Conservation (phyloP, 2,888 invertebrate genomes). For the Philereme vetulata region DNA sequence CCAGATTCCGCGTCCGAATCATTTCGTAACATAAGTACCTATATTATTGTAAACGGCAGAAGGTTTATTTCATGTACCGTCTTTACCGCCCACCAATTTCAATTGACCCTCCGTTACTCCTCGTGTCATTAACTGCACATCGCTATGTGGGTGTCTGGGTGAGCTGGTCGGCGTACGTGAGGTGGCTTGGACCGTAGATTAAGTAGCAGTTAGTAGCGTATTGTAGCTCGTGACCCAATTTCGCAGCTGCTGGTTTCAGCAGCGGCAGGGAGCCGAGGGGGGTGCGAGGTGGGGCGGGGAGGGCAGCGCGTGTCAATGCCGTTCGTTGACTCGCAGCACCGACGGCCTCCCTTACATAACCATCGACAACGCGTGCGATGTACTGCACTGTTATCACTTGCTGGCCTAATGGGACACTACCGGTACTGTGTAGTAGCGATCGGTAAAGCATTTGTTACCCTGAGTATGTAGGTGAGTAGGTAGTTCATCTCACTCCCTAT, state of each 20-base stretch:
- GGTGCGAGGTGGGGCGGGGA: slow-evolving; percentile 52
- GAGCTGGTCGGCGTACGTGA: slow-evolving; percentile 68
- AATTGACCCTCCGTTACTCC: slow-evolving; percentile 40
- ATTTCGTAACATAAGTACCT: slow-evolving; percentile 61
- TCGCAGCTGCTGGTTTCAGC: slow-evolving; percentile 83
- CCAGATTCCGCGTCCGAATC: slow-evolving; percentile 60
- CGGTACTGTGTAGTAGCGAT: slow-evolving; percentile 10
- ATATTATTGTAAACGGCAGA: slow-evolving; percentile 67
- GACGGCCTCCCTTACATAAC: slow-evolving; percentile 83
- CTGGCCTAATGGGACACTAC: slow-evolving; percentile 30
- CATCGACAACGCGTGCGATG: slow-evolving; percentile 79
- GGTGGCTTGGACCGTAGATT: slow-evolving; percentile 57
- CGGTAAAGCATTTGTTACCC: slow-evolving; percentile 1
- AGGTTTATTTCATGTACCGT: slow-evolving; percentile 71
- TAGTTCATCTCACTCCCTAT: not conserved
- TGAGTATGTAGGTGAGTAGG: slow-evolving; percentile 1
- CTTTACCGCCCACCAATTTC: slow-evolving; percentile 56
- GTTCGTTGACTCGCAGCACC: slow-evolving; percentile 82
- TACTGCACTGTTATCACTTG: slow-evolving; percentile 48
- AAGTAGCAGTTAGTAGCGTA: slow-evolving; percentile 22
- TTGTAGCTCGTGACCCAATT: slow-evolving; percentile 79
- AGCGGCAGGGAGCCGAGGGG: slow-evolving; percentile 61
- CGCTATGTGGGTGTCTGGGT: slow-evolving; percentile 51
- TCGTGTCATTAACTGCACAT: slow-evolving; percentile 48
- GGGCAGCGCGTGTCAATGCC: slow-evolving; percentile 81